A percentile compares a stretch with the other conserved stretches of the same genome.
Conservation (phyloP, 2,113 vertebrate genomes). For the Tapirus terrestris region DNA sequence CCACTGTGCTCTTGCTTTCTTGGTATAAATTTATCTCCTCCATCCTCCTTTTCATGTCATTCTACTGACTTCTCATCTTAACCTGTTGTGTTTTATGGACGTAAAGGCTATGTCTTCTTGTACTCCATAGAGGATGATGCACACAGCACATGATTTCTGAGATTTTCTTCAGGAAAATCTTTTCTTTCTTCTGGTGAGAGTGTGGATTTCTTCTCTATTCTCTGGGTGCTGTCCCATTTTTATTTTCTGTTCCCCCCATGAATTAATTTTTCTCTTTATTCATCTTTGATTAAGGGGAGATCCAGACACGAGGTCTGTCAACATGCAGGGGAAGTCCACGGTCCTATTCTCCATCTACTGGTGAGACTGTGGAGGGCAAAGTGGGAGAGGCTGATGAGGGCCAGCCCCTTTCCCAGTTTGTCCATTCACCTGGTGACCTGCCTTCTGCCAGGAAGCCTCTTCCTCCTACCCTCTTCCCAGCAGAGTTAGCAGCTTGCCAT, state of each 20-base stretch:
- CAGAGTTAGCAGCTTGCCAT: not conserved
- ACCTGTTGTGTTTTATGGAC: not conserved
- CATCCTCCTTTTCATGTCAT: not conserved
- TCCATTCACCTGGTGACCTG: not conserved
- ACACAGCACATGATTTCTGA: not conserved
- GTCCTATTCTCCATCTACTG: rapidly evolving
- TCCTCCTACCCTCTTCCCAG: not conserved
- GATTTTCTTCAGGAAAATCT: not conserved
- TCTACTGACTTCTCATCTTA: not conserved
- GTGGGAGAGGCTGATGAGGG: rapidly evolving
- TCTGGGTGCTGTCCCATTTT: not conserved
- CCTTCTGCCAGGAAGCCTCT: not conserved
- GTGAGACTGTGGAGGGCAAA: rapidly evolving
- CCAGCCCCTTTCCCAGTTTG: not conserved
- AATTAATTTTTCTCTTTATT: too few species aligned
- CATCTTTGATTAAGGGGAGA: not conserved
- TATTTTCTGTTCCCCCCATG: not conserved
- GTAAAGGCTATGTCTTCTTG: not conserved
- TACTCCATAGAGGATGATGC: not conserved
- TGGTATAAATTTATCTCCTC: too few species aligned
- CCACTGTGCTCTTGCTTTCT: too few species aligned
- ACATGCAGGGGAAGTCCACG: rapidly evolving
- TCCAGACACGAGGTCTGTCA: not conserved
- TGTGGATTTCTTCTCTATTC: not conserved
- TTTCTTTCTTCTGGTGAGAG: not conserved